Conservation (phyloP, 2,113 vertebrate species). For the Ovibos moschatus region DNA sequence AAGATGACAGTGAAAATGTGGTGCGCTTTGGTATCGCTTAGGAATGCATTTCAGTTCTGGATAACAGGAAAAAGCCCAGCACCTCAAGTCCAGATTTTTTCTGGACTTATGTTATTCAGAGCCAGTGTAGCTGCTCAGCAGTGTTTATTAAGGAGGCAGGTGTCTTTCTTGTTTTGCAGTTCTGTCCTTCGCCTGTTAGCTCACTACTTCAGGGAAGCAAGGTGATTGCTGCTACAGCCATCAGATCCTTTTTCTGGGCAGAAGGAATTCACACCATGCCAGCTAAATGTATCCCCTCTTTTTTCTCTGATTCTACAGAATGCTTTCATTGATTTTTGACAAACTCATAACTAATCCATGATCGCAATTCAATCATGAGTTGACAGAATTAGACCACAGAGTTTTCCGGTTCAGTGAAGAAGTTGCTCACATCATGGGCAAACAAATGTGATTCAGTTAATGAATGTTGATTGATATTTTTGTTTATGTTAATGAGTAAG, state of each 20-base stretch:
- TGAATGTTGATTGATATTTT: neutral
- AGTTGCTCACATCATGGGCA: neutral
- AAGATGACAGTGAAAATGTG: neutral
- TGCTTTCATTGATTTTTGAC: neutral
- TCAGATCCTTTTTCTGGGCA: neutral
- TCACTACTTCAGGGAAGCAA: neutral
- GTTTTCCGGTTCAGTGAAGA: neutral
- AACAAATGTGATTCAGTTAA: neutral
- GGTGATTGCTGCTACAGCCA: no score
- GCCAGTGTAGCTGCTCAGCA: neutral
- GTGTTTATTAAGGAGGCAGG: neutral
- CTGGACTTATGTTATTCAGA: neutral
- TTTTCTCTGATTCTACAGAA: neutral
- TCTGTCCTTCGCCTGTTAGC: neutral
- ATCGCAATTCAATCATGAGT: neutral
- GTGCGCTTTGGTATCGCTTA: neutral
- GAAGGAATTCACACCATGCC: neutral
- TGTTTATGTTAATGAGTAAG: neutral
- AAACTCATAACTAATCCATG: neutral
- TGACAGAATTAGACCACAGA: neutral
- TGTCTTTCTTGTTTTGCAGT: neutral
- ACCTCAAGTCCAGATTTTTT: neutral
- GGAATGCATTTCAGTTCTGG: neutral
- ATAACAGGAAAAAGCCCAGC: neutral
- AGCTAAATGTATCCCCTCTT: neutral